Conservation (phyloP, 2,888 invertebrate genomes). For the Acanthopleura granulata region DNA sequence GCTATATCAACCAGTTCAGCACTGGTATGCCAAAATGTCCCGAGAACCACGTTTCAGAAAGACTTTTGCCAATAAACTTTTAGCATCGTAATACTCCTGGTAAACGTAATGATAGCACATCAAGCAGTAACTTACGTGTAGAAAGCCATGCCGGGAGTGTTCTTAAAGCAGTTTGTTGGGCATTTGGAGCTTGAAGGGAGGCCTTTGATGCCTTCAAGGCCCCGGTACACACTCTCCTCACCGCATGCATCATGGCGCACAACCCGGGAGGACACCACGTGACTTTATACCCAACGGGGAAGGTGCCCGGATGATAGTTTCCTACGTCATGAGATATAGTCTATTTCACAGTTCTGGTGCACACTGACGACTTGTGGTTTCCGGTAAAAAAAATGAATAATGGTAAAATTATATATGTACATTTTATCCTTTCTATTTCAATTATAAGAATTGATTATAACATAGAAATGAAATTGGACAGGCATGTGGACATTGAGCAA, state of each 20-base stretch:
- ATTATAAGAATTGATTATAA: too few species aligned
- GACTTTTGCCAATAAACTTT: neutral
- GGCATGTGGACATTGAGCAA: too few species aligned
- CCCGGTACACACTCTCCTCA: conserved; percentile 74
- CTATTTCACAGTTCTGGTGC: too few species aligned
- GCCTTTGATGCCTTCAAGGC: conserved; percentile 75
- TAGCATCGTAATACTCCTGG: neutral
- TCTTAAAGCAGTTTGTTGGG: conserved; percentile 73
- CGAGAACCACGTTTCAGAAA: neutral
- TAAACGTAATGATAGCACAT: neutral
- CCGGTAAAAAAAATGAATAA: too few species aligned
- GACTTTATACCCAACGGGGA: conserved; percentile 7
- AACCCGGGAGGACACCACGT: conserved; percentile 22
- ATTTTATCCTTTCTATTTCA: too few species aligned
- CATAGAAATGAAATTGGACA: too few species aligned
- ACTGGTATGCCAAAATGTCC: neutral
- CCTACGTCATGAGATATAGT: conserved; percentile 1
- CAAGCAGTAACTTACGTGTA: conserved; percentile 72
- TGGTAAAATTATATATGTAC: too few species aligned
- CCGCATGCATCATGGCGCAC: conserved; percentile 75
- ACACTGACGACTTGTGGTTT: too few species aligned
- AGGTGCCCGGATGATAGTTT: conserved; percentile 13
- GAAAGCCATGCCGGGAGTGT: conserved; percentile 72
- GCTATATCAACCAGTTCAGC: neutral
- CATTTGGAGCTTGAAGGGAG: conserved; percentile 68